phyloP scores from a whole-genome alignment of 2,113 vertebrate species.

The human region DNA sequence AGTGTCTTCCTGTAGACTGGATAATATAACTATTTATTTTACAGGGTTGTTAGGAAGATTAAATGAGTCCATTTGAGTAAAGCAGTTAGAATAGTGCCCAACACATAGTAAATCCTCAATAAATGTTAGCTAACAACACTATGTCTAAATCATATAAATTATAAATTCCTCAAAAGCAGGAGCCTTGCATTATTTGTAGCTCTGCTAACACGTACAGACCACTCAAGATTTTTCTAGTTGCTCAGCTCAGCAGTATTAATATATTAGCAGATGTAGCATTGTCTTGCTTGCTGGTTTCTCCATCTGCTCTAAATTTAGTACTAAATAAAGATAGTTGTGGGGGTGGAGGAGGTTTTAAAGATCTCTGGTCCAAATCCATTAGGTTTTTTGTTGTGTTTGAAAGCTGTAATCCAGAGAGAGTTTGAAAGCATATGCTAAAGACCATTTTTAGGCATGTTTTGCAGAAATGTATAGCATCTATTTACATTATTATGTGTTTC shows the following conservation, averaged over 20 bases:
- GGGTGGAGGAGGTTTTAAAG: constrained; percentile 52
- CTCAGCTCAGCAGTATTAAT: constrained; percentile 50
- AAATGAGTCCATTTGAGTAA: not conserved
- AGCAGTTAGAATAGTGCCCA: not conserved
- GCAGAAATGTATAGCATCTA: constrained; percentile 48
- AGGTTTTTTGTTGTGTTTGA: constrained; percentile 57
- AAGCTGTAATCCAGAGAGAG: constrained; percentile 49
- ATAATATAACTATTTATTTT: not conserved
- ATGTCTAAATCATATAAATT: not conserved
- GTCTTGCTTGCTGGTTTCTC: constrained; percentile 62
- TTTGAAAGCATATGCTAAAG: constrained; percentile 53
- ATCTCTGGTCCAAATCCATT: constrained; percentile 50
- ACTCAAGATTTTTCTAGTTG: not conserved
- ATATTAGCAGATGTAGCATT: constrained; percentile 69
- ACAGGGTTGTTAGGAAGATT: not conserved
- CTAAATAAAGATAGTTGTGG: constrained; percentile 71
- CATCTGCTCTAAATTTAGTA: constrained; percentile 73
- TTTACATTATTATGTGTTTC: constrained; percentile 24
- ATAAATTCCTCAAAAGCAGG: constrained; percentile 21
- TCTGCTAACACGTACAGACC: not conserved
- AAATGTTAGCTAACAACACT: not conserved
- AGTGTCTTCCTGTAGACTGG: not conserved
- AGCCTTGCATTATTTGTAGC: constrained; percentile 1
- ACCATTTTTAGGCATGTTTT: constrained; percentile 52
- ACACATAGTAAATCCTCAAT: not conserved